These are phyloP conservation scores for Geophilus truncorum DNA, from an alignment of 2,888 invertebrate genomes.

Conservation along the genomic window DNA sequence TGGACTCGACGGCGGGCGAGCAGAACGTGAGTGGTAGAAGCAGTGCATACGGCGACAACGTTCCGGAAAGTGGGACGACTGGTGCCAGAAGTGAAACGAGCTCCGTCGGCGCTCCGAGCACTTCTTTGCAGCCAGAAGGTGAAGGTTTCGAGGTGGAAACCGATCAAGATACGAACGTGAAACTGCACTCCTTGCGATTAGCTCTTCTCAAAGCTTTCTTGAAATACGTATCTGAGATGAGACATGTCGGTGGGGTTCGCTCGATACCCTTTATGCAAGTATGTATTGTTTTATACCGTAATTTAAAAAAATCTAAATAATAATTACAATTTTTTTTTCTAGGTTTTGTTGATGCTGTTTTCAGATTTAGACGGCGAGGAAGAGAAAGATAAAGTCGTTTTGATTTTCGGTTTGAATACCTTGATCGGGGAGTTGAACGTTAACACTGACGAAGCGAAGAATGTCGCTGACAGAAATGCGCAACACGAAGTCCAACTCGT, in stretches of 20 bases:
- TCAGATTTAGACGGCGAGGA: slow-evolving; percentile 81
- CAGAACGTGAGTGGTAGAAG: slow-evolving; percentile 83
- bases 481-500: slow-evolving; percentile 81
- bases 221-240: slow-evolving; percentile 68
- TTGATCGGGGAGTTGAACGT: slow-evolving; percentile 56
- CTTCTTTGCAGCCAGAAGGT: slow-evolving; percentile 42
- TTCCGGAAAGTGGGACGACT: slow-evolving; percentile 52
- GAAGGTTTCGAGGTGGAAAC: slow-evolving; percentile 46
- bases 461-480: slow-evolving; percentile 62
- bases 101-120: slow-evolving; percentile 53
- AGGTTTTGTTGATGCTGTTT: slow-evolving; percentile 82
- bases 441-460: slow-evolving; percentile 52
- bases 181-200: slow-evolving; percentile 62
- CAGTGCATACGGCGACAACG: slow-evolving; percentile 78
- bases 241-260: slow-evolving; percentile 72
- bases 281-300: background rate
- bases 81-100: slow-evolving; percentile 57
- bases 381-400: slow-evolving; percentile 69
- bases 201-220: slow-evolving; percentile 69
- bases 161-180: slow-evolving; percentile 46
- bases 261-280: slow-evolving; percentile 91
- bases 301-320: background rate
- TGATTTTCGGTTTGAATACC: slow-evolving; percentile 68
- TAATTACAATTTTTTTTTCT: slow-evolving; percentile 36
- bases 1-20: slow-evolving; percentile 84